Conservation (phyloP, 2,113 vertebrate species). For the Apeltes quadracus region DNA sequence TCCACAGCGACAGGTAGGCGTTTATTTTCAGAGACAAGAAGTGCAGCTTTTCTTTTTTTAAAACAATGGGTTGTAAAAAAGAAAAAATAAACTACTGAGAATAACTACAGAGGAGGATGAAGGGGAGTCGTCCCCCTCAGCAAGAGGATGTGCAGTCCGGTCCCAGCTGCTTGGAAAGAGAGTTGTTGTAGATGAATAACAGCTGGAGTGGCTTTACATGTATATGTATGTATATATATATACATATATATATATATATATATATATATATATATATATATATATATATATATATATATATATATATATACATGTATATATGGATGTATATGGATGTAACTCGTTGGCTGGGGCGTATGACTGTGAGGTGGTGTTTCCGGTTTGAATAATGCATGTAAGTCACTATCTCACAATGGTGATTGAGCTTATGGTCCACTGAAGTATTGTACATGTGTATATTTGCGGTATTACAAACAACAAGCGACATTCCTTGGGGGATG, state of each 20-base stretch:
- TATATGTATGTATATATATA: too few relatives aligned
- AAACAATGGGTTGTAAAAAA: conserved; percentile 63
- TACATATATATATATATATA: neutral
- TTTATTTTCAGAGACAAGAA: conserved; percentile 72
- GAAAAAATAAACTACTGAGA: conserved; percentile 39
- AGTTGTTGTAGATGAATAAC: conserved; percentile 30
- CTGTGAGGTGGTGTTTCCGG: neutral
- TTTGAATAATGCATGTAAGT: neutral
- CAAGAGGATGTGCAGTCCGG: conserved; percentile 53
- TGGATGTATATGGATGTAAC: neutral
- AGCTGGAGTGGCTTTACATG: conserved; percentile 20
- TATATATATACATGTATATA: too few relatives aligned
- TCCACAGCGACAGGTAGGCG: conserved; percentile 20
- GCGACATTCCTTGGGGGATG: too few relatives aligned
- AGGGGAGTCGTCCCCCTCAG: conserved; percentile 44
- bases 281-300: neutral
- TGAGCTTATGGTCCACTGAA: neutral
- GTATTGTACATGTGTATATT: neutral
- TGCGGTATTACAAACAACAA: neutral
- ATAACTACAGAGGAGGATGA: conserved; percentile 58
- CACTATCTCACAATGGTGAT: neutral
- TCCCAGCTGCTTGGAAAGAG: conserved; percentile 40
- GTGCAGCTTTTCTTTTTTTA: conserved; percentile 44
- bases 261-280: too few relatives aligned
- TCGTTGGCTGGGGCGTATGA: neutral